phyloP scores from a whole-genome alignment of 1,140 invertebrate genomes.

The Ephestia elutella region DNA sequence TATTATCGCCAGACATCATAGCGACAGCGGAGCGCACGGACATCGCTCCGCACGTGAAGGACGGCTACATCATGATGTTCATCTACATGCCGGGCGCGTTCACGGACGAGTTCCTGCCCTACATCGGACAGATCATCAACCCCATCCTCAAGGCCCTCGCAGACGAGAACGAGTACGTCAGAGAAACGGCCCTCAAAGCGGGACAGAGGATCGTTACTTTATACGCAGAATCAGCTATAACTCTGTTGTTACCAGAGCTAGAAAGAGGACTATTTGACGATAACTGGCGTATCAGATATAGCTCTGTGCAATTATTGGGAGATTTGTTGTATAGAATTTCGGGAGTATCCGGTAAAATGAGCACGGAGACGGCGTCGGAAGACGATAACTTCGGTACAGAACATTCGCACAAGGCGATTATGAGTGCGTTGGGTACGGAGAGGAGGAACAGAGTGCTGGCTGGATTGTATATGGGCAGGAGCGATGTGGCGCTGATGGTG shows the following conservation, averaged over 20 bases:
- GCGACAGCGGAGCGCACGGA: constrained; percentile 94
- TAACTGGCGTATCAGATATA: constrained; percentile 98
- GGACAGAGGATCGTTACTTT: constrained; percentile 97
- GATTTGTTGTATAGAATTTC: constrained; percentile 98
- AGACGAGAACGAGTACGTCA: constrained; percentile 99
- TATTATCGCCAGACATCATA: constrained; percentile 86
- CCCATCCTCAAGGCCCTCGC: constrained; percentile 98
- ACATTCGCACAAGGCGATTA: constrained; percentile 94
- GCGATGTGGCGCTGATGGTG: constrained; percentile 97
- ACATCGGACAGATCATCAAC: constrained; percentile 98
- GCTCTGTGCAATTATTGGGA: constrained; percentile 96
- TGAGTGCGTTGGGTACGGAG: constrained; percentile 89
- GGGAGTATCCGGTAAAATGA: constrained; percentile 98
- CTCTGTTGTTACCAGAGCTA: constrained; percentile 93
- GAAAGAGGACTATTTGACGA: constrained; percentile 96
- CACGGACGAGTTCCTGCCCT: constrained; percentile 94
- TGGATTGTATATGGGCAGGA: constrained; percentile 97
- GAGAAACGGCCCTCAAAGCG: constrained; percentile 96
- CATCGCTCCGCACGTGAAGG: constrained; percentile 97
- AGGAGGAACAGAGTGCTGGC: constrained; percentile 94
- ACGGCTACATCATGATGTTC: constrained; percentile 99
- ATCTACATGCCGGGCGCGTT: constrained; percentile 99
- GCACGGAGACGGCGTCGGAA: constrained; percentile 97
- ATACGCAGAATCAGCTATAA: constrained; percentile 97
- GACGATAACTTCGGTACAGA: constrained; percentile 99